A percentile compares a stretch with the other conserved stretches of the same genome.
Evolutionary conservation across 2,888 invertebrate species (phyloP).

Genomic region (Nemotelus pantherinus): DNA sequence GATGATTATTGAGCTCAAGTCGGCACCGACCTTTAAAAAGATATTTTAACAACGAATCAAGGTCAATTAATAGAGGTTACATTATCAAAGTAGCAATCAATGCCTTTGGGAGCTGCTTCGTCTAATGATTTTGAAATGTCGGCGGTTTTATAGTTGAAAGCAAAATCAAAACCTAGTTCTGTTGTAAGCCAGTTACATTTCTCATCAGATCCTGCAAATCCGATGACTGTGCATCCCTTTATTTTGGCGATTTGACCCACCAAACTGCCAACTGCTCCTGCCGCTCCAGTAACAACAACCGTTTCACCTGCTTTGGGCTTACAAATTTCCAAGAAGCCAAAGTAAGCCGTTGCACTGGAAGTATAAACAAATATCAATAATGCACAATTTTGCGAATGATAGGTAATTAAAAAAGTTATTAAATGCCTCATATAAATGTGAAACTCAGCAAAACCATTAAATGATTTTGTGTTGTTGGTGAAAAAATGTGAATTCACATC

Average conservation of each 20-base stretch:
- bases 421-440: no score
- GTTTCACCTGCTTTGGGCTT: constrained; percentile 77
- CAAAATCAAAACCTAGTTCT: constrained; percentile 74
- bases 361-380: neutral
- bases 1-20: constrained; percentile 69
- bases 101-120: constrained; percentile 73
- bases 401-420: no score
- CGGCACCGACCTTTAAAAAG: constrained; percentile 69
- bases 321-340: constrained; percentile 77
- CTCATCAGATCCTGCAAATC: constrained; percentile 76
- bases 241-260: constrained; percentile 84
- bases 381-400: no score
- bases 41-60: neutral
- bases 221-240: constrained; percentile 75
- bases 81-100: constrained; percentile 83
- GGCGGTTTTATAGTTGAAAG: constrained; percentile 78
- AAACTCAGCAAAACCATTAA: no score
- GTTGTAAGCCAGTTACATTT: constrained; percentile 76
- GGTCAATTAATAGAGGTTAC: constrained; percentile 60
- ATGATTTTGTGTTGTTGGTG: no score
- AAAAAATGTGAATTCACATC: no score
- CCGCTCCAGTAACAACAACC: constrained; percentile 78
- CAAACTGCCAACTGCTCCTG: constrained; percentile 80
- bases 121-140: constrained; percentile 68
- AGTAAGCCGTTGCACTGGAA: constrained; percentile 77